Conservation (phyloP, 2,888 invertebrate species). For the Amphipyra berbera region DNA sequence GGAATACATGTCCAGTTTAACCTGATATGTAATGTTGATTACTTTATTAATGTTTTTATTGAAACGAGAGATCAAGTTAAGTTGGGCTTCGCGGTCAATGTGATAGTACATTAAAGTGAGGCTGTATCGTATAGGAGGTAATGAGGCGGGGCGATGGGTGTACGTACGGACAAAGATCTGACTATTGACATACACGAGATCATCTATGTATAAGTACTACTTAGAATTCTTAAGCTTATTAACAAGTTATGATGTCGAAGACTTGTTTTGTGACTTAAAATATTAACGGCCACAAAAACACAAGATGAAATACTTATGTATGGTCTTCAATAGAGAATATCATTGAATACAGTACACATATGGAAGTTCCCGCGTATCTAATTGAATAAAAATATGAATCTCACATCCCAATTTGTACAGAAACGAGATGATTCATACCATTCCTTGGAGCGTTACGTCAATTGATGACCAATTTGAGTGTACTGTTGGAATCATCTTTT, state of each 20-base stretch:
- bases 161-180: conserved; percentile 82
- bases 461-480: conserved; percentile 66
- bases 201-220: conserved; percentile 69
- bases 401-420: conserved; percentile 81
- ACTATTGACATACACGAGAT: conserved; percentile 79
- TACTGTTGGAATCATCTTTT: conserved; percentile 61
- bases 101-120: conserved; percentile 79
- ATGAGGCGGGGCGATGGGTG: conserved; percentile 87
- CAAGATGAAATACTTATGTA: conserved; percentile 47
- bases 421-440: conserved; percentile 82
- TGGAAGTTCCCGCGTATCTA: conserved; percentile 79
- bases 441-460: conserved; percentile 79
- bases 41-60: conserved; percentile 85
- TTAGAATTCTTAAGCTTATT: conserved; percentile 77
- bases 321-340: conserved; percentile 58
- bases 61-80: conserved; percentile 77
- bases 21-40: conserved; percentile 83
- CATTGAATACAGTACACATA: conserved; percentile 72
- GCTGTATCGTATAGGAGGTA: conserved; percentile 83
- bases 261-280: conserved; percentile 67
- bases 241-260: conserved; percentile 70
- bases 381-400: conserved; percentile 86
- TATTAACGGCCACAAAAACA: conserved; percentile 62
- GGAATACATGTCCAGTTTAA: conserved; percentile 76
- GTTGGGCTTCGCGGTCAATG: conserved; percentile 71